A percentile compares a stretch with the other conserved stretches of the same genome.
phyloP scores from a whole-genome alignment of 2,888 invertebrate genomes.

The Cylindroiulus punctatus region DNA sequence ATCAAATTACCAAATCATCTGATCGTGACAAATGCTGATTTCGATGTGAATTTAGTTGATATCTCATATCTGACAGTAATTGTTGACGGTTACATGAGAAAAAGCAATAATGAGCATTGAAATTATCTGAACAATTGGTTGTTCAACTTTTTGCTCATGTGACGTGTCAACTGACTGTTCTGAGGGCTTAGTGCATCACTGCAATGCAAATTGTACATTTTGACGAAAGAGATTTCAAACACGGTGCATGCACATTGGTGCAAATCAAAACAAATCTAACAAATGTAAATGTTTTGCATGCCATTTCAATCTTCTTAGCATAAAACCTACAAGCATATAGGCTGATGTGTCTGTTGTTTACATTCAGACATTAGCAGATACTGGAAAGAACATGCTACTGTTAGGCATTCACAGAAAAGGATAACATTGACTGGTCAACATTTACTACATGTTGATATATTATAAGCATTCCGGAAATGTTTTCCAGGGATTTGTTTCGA shows the following conservation, averaged over 20 bases:
- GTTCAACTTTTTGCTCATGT: too few relatives aligned
- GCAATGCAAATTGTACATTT: background rate
- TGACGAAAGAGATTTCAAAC: background rate
- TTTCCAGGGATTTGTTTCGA: too few relatives aligned
- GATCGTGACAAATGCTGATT: background rate
- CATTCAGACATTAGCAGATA: background rate
- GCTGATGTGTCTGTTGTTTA: background rate
- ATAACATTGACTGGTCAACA: background rate
- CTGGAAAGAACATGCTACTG: background rate
- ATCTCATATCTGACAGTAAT: too few relatives aligned
- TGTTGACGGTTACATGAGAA: too few relatives aligned
- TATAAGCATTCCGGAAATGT: background rate
- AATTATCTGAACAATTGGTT: too few relatives aligned
- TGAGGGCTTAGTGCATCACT: too few relatives aligned
- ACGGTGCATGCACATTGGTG: background rate
- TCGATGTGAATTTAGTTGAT: background rate
- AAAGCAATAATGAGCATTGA: too few relatives aligned
- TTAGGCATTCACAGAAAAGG: background rate
- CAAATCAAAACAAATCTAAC: background rate
- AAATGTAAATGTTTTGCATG: background rate
- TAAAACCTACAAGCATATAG: background rate
- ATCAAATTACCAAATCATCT: background rate
- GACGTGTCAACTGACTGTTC: too few relatives aligned
- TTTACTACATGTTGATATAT: background rate
- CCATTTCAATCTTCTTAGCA: background rate